Evolutionary conservation across 2,888 invertebrate species (phyloP).

Genomic region (Andrena minutula): DNA sequence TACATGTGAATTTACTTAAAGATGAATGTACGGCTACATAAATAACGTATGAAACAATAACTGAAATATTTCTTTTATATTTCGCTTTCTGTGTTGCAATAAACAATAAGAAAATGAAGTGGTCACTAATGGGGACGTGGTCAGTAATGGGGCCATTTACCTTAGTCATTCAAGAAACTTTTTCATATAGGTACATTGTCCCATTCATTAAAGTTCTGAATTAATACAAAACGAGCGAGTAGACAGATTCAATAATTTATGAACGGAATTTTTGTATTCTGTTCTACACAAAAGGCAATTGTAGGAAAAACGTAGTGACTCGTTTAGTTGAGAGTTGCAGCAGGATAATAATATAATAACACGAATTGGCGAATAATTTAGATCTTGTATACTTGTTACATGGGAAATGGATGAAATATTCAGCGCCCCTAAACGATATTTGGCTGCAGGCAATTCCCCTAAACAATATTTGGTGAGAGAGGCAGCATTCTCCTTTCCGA

Average conservation of each 20-base stretch:
- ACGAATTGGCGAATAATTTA: neutral
- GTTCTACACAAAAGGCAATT: neutral
- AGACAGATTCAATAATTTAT: conserved; percentile 4
- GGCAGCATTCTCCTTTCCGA: conserved; percentile 11
- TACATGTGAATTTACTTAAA: too few species aligned
- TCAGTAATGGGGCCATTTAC: too few species aligned
- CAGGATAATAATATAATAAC: neutral
- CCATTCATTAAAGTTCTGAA: neutral
- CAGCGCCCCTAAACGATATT: conserved; percentile 8
- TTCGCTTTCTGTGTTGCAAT: too few species aligned
- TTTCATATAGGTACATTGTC: too few species aligned
- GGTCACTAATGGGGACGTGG: too few species aligned
- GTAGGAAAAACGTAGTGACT: neutral
- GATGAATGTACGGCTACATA: too few species aligned
- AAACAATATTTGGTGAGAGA: conserved; percentile 27
- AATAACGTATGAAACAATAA: too few species aligned
- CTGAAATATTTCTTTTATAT: too few species aligned
- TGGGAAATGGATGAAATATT: conserved; percentile 25
- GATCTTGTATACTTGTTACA: neutral
- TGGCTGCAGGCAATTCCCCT: conserved; percentile 28
- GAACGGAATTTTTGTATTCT: neutral
- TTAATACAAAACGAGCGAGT: neutral
- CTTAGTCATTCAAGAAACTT: too few species aligned
- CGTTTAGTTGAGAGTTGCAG: neutral
- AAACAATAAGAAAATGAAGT: too few species aligned